Evolutionary conservation across 2,113 vertebrate species (phyloP), one percentile per base, ranked within the genome.

Genomic region (Herpetotheres cachinnans): DNA sequence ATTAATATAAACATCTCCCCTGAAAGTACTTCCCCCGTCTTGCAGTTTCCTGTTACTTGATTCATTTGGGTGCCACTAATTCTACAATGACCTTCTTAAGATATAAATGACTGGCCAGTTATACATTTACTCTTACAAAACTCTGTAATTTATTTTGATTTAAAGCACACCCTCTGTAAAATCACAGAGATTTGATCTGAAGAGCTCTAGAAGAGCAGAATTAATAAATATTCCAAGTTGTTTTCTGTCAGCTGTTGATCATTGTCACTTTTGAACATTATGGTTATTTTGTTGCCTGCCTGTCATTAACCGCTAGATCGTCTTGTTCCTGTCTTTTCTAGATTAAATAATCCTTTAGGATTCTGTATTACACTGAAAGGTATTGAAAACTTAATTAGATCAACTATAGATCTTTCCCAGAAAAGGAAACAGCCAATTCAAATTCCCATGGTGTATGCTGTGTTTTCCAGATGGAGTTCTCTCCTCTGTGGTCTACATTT

Each of bases 401-500:
- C 29, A 76, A 44, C 7, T 11, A n/a, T 1, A 72, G 25, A 47
- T 4, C 13, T 70, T 59, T 65, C 25, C n/a, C 14, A 14, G 27
- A 36, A 30, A n/a, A 29, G 4, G 56, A 34, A 40, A 1, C 1
- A 11, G 18, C 18, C 55, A 29, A 38, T 74, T 73, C n/a, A 47
- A 71, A 87, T 54, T 32, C 20, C 34, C 40, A 27, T 3, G 13
- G 12, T 0, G 12, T 5, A 22, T 36, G 25, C 5, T 6, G 15
- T 16, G 7, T 84, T 88, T 52, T 62, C 55, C 63, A 54, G 40
- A 49, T 2, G 29, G 0, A 32, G 30, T 12, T 32, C n/a, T 27
- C 30, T 42, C 27, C 56, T 30, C 22, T 27, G 0, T 0, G 3
- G 24, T 40, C 44, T 21, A 13, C 34, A 6, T 13, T 49, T 80